Conservation (phyloP, 2,888 invertebrate species). For the Acleris literana region DNA sequence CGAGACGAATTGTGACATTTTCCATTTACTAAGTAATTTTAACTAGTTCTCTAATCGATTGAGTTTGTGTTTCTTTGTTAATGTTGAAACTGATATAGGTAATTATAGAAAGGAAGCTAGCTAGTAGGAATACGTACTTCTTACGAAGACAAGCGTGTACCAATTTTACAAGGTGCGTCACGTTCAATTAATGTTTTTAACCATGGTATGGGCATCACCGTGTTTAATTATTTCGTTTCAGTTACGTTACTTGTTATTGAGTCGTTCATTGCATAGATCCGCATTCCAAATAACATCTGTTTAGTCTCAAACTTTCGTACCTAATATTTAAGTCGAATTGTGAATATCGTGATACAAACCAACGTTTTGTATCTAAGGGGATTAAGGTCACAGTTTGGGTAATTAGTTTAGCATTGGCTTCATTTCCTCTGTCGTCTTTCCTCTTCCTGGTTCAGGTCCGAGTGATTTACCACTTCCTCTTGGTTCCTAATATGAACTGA, state of each 20-base stretch:
- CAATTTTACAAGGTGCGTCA: constrained; percentile 8
- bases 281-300: constrained; percentile 24
- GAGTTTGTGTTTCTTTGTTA: not conserved
- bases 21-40: too few relatives aligned
- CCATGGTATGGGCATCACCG: not conserved
- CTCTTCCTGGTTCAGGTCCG: constrained; percentile 38
- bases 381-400: constrained; percentile 28
- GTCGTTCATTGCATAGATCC: constrained; percentile 12
- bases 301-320: constrained; percentile 3
- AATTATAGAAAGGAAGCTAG: too few relatives aligned
- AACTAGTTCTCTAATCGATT: too few relatives aligned
- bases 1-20: too few relatives aligned
- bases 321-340: not conserved
- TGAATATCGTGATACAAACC: not conserved
- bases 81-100: too few relatives aligned
- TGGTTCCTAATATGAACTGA: not conserved
- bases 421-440: constrained; percentile 37
- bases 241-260: constrained; percentile 10
- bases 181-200: constrained; percentile 7
- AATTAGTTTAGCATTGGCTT: constrained; percentile 28
- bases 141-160: not conserved
- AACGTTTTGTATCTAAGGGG: not conserved
- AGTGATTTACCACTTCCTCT: too few relatives aligned
- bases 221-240: constrained; percentile 1
- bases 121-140: not conserved